Conservation (phyloP, 2,888 invertebrate genomes). For the Stenodema calcarata region DNA sequence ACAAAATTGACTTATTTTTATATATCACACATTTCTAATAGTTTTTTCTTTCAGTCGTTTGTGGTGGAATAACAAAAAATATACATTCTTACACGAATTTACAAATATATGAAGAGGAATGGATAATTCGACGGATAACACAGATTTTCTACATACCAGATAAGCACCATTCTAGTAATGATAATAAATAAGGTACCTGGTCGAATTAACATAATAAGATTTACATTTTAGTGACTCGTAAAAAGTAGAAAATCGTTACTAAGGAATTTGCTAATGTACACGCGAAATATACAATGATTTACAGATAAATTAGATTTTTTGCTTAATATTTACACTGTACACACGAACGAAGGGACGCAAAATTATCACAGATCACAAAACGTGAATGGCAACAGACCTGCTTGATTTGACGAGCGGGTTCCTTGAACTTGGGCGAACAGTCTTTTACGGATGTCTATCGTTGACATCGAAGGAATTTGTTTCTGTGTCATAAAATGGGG, state of each 20-base stretch:
- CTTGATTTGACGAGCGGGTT: neutral
- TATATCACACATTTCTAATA: slow-evolving; percentile 54
- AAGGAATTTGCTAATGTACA: slow-evolving; percentile 43
- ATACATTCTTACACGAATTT: slow-evolving; percentile 16
- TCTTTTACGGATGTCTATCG: neutral
- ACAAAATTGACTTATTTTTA: slow-evolving; percentile 53
- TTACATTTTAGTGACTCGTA: slow-evolving; percentile 52
- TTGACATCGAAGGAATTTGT: neutral
- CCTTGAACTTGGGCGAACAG: slow-evolving; percentile 5
- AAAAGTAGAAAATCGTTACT: neutral
- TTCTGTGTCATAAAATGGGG: neutral
- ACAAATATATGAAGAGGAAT: slow-evolving; percentile 8
- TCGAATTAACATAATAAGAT: slow-evolving; percentile 5
- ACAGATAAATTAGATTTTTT: slow-evolving; percentile 48
- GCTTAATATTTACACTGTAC: slow-evolving; percentile 36
- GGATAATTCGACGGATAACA: neutral
- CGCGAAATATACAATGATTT: slow-evolving; percentile 46
- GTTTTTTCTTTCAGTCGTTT: slow-evolving; percentile 54
- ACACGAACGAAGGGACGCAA: slow-evolving; percentile 48
- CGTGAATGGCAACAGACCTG: slow-evolving; percentile 43
- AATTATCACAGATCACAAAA: slow-evolving; percentile 52
- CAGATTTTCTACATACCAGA: slow-evolving; percentile 33
- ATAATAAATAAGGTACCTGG: slow-evolving; percentile 50
- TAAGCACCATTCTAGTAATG: slow-evolving; percentile 48
- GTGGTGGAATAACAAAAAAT: slow-evolving; percentile 33